Evolutionary conservation across 2,888 invertebrate genomes (phyloP).

Genomic region (Eubasilissa splendida): DNA sequence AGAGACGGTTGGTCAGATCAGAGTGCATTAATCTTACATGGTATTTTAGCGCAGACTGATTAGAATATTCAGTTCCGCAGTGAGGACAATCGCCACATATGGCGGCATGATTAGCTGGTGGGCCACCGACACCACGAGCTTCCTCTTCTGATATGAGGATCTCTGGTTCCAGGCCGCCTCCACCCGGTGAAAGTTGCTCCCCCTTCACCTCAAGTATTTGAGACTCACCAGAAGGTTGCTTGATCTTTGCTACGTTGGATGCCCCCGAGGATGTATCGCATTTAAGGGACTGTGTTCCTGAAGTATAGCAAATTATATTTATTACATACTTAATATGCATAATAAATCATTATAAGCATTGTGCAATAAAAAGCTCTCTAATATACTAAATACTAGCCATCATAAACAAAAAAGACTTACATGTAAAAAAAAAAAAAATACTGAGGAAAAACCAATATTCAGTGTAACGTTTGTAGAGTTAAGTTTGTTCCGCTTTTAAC

Average conservation of each 20-base stretch:
- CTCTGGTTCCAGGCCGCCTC: constrained; percentile 70
- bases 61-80: constrained; percentile 79
- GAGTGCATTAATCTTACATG: constrained; percentile 80
- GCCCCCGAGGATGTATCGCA: constrained; percentile 64
- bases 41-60: constrained; percentile 80
- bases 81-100: constrained; percentile 79
- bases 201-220: constrained; percentile 66
- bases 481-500: too few relatives aligned
- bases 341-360: too few relatives aligned
- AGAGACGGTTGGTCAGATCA: constrained; percentile 78
- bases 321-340: too few relatives aligned
- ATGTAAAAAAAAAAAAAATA: too few relatives aligned
- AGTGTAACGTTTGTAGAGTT: too few relatives aligned
- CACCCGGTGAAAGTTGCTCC: constrained; percentile 68
- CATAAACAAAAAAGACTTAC: too few relatives aligned
- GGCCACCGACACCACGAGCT: constrained; percentile 62
- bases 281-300: constrained; percentile 71
- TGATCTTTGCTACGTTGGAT: constrained; percentile 58
- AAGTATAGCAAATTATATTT: constrained; percentile 56
- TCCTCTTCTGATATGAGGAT: constrained; percentile 69
- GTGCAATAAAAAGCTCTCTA: too few relatives aligned
- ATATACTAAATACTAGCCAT: too few relatives aligned
- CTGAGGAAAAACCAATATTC: too few relatives aligned
- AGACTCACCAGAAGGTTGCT: constrained; percentile 62
- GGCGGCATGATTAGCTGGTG: constrained; percentile 67